Evolutionary conservation across 2,888 invertebrate species (phyloP), one percentile per base, ranked within the genome.

Genomic region (Nesidiocoris tenuis): DNA sequence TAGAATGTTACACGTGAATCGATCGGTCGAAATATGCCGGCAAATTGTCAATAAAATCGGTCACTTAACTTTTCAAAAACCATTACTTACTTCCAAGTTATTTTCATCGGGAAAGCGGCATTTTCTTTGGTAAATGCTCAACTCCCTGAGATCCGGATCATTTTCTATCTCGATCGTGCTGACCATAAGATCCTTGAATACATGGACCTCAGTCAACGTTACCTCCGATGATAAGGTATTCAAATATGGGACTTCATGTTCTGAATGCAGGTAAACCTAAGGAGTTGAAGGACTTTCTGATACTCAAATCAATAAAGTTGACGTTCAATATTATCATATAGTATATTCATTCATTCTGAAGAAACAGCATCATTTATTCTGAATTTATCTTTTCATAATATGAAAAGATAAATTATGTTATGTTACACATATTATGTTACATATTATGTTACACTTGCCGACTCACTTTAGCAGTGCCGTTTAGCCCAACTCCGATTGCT

Each of bases 201-300:
- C 89, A 88, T 0, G 88, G 87, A 0, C 84, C 86, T 3, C 89
- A 84, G 77, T 86, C n/a, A 3, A 90, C 82, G 72, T 87, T 86
- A 75, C n/a, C n/a, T 90, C 89, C 0, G 88, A 87, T 80, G 88
- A 86, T 1, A 88, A 84, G n/a, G 90, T 89, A 0, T 90, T 90
- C 63, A 90, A 84, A 25, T 88, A 89, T 5, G 91, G 91, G 0
- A 91, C 88, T 82, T 91, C 91, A 88, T 80, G 87, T 87, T 16
- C 88, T 88, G 76, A 90, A 80, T 72, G 89, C 87, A 81, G 88
- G 90, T 78, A 90, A 82, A 89, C 72, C 81, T 81, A n/a, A n/a
- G n/a, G n/a, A n/a, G n/a, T n/a, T n/a, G n/a, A n/a, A n/a, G n/a
- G n/a, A n/a, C n/a, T n/a, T n/a, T n/a, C n/a, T n/a, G n/a, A n/a